Conservation (phyloP, 1,140 invertebrate genomes). For the Leptopilina boulardi region DNA sequence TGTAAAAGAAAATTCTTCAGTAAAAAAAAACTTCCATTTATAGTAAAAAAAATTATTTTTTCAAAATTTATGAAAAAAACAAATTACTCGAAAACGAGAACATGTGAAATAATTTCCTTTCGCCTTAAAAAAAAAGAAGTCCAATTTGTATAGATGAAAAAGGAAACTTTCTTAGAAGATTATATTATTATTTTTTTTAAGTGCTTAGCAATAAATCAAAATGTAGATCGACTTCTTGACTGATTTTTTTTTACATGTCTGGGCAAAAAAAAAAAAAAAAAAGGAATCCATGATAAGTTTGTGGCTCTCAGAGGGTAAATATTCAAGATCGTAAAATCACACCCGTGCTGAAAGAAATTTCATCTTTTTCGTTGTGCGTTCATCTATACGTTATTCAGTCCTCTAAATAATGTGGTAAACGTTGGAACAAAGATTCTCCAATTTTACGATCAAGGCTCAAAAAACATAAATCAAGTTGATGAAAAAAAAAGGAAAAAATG, state of each 20-base stretch:
- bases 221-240: conserved; percentile 37
- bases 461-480: not conserved
- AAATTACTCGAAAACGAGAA: no score
- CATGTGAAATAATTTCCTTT: no score
- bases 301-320: conserved; percentile 44
- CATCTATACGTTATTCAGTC: conserved; percentile 19
- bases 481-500: not conserved
- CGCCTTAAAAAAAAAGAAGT: not conserved
- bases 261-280: no score
- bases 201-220: conserved; percentile 46
- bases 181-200: not conserved
- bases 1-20: no score
- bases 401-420: conserved; percentile 26
- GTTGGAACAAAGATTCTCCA: conserved; percentile 3
- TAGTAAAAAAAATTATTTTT: no score
- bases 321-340: conserved; percentile 45
- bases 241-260: conserved; percentile 45
- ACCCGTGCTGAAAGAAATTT: conserved; percentile 44
- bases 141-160: not conserved
- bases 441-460: conserved; percentile 15
- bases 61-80: no score
- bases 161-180: not conserved
- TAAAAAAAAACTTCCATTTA: no score
- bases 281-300: conserved; percentile 46
- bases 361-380: conserved; percentile 36